Evolutionary conservation across 2,888 invertebrate species (phyloP), one percentile per base, ranked within the genome.

Genomic region (Lithophane ornitopus): DNA sequence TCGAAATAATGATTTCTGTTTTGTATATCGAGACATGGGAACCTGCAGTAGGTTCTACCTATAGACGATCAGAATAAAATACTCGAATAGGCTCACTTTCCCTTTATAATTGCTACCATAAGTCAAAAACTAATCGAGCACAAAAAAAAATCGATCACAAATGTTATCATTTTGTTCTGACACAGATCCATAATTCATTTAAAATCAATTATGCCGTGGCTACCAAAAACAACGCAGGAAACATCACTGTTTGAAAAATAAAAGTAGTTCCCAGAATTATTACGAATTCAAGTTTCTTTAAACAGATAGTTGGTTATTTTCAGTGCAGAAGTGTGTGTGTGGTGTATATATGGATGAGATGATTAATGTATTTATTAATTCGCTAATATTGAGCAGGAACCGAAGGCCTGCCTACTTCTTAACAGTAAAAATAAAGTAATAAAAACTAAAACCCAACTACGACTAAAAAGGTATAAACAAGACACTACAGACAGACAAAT

Each of bases 311-410:
- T 41, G 52, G 66, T 80, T 71, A 65, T 59, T 66, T 46, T 46
- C 11, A 26, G 54, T 61, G 59, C 26, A 52, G 8, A 79, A 61
- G 34, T 34, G 34, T 34, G 34, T 34, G 34, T 34, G 34, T 34
- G 34, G 34, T 34, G 34, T 19, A 3, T 14, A 26, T 76, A 76
- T 70, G 61, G 19, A 56, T 56, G 71, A 56, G 19, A 74, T 74
- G 19, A 61, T 61, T 66, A 49, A 62, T 80, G 54, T 73, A 80
- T 72, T 65, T 77, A 71, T 71, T 56, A 22, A 49, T 71, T 44
- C 3, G 34, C 4, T 52, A 16, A 65, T 59, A 34, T 52, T 61
- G 39, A 54, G 44, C 22, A 69, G 70, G 59, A 78, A 78, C 14
- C 44, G 16, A 44, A 59, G 26, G 22, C 39, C 14, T 2, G 9